A percentile compares a stretch with the other conserved stretches of the same genome.
Conservation (phyloP, 2,797 vertebrate species). For the Amblyopsis hoosieri region DNA sequence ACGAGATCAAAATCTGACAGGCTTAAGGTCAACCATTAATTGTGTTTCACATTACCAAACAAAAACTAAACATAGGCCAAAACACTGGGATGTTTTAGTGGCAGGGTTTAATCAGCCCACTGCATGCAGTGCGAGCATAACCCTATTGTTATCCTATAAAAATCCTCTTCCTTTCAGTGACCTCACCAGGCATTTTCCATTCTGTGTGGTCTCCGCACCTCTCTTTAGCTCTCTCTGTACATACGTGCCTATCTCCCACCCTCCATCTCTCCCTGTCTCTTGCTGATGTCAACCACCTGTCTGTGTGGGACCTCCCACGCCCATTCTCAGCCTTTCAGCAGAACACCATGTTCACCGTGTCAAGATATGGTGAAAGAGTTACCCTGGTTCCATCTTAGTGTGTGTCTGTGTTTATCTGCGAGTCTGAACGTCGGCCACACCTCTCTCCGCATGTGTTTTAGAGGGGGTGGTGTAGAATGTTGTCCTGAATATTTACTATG, state of each 20-base stretch:
- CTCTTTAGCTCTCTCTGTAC: slow-evolving; percentile 16
- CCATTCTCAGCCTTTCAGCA: slow-evolving; percentile 72
- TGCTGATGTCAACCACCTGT: slow-evolving; percentile 77
- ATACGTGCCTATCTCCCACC: slow-evolving; percentile 10
- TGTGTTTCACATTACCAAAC: too few species aligned
- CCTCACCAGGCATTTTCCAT: slow-evolving; percentile 55
- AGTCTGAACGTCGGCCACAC: neutral
- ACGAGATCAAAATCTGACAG: neutral
- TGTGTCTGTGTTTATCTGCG: slow-evolving; percentile 24
- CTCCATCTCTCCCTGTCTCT: slow-evolving; percentile 11
- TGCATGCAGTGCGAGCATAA: too few species aligned
- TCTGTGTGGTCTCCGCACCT: slow-evolving; percentile 69
- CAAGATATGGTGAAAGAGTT: slow-evolving; percentile 59
- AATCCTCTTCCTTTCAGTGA: slow-evolving; percentile 10
- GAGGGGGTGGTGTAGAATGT: slow-evolving; percentile 29
- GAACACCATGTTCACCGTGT: slow-evolving; percentile 57
- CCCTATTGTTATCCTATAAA: too few species aligned
- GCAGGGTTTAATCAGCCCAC: too few species aligned
- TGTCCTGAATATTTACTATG: slow-evolving; percentile 24
- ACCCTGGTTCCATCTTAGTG: slow-evolving; percentile 30
- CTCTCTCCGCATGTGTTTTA: too few species aligned
- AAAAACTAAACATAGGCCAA: too few species aligned
- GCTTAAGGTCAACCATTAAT: neutral
- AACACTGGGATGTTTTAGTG: too few species aligned
- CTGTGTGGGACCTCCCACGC: slow-evolving; percentile 73